Evolutionary conservation across 2,113 vertebrate species (phyloP).

Genomic region (Perccottus glenii): DNA sequence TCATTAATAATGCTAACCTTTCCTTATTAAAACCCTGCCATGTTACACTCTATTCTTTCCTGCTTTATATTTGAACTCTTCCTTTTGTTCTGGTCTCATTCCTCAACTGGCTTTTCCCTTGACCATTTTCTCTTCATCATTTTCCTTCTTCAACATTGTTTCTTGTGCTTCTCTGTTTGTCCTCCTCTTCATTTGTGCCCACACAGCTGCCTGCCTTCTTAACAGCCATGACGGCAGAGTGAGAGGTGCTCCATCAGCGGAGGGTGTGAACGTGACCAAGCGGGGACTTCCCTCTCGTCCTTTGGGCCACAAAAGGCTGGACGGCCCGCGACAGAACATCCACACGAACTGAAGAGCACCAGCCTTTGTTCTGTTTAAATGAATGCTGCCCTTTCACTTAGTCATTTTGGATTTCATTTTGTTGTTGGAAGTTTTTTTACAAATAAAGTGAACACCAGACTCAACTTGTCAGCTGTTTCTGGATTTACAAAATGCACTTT

Average conservation of each 20-base stretch:
- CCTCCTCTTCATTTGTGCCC: slow-evolving; percentile 15
- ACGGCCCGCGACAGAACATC: slow-evolving; percentile 46
- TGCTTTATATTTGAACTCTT: neutral
- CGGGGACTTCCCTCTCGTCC: slow-evolving; percentile 65
- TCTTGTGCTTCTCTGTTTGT: slow-evolving; percentile 7
- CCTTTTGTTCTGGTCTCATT: neutral
- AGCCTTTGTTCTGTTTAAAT: slow-evolving; percentile 62
- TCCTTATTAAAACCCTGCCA: slow-evolving; percentile 16
- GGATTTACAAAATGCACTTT: no score
- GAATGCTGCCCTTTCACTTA: slow-evolving; percentile 61
- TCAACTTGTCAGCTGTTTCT: no score
- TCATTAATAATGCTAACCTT: slow-evolving; percentile 53
- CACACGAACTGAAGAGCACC: slow-evolving; percentile 50
- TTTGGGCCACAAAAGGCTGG: slow-evolving; percentile 49
- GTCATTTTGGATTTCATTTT: slow-evolving; percentile 9
- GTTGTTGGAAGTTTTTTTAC: no score
- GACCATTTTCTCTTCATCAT: neutral
- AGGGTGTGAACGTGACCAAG: slow-evolving; percentile 70
- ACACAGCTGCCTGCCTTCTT: slow-evolving; percentile 54
- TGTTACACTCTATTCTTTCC: slow-evolving; percentile 5
- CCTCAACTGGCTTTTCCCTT: neutral
- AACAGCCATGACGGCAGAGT: slow-evolving; percentile 56
- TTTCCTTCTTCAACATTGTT: slow-evolving; percentile 3
- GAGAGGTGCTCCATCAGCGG: slow-evolving; percentile 57
- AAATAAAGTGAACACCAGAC: no score